Conservation (phyloP, 2,113 vertebrate genomes). For the Entomyzon cyanotis region DNA sequence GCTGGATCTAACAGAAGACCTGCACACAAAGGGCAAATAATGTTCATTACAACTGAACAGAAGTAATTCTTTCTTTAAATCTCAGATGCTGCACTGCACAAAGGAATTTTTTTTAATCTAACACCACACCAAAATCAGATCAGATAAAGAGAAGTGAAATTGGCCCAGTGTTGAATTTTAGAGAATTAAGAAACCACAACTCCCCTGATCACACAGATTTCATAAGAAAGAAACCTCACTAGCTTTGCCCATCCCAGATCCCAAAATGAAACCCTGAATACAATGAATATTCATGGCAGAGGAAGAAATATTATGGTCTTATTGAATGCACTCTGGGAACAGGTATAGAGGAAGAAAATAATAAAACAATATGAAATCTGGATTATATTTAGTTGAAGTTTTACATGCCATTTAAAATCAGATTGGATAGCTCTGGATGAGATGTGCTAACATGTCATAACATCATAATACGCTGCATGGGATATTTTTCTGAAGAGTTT, state of each 20-base stretch:
- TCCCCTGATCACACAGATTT: background rate
- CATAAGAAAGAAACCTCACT: background rate
- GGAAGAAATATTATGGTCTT: background rate
- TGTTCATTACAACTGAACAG: background rate
- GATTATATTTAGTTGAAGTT: slow-evolving; percentile 32
- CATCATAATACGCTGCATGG: slow-evolving; percentile 15
- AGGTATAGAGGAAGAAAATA: slow-evolving; percentile 21
- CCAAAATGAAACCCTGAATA: background rate
- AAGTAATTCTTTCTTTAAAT: slow-evolving; percentile 33
- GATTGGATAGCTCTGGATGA: background rate
- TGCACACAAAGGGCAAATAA: slow-evolving; percentile 29
- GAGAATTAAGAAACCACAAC: slow-evolving; percentile 13
- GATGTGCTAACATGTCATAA: background rate
- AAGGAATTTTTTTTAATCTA: slow-evolving; percentile 24
- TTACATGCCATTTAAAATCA: slow-evolving; percentile 1
- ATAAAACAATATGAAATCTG: background rate
- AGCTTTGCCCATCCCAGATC: background rate
- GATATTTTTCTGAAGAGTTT: slow-evolving; percentile 49
- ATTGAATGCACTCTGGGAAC: background rate
- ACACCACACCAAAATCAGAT: background rate
- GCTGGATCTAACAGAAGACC: background rate
- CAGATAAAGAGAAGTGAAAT: background rate
- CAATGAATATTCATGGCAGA: slow-evolving; percentile 26
- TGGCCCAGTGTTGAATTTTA: background rate
- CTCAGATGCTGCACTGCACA: background rate